Evolutionary conservation across 2,888 invertebrate species (phyloP).

Genomic region (Lasius fuliginosus): DNA sequence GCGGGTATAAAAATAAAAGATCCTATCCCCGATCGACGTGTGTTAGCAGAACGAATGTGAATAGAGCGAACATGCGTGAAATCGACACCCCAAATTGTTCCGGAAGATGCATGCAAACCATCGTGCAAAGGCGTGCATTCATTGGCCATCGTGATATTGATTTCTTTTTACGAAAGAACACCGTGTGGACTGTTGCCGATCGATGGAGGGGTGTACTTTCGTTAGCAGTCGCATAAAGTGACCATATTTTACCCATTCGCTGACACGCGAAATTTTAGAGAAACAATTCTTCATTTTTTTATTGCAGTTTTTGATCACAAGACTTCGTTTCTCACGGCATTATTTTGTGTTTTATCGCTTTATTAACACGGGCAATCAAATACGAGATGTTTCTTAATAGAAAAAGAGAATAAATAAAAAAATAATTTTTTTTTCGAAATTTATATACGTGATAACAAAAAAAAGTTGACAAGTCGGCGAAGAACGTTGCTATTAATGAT

Average conservation of each 20-base stretch:
- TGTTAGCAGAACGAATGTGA: conserved; percentile 9
- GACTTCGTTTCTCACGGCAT: not conserved
- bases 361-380: not conserved
- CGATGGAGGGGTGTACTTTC: conserved; percentile 12
- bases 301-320: not conserved
- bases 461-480: not conserved
- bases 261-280: not conserved
- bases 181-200: conserved; percentile 47
- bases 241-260: not conserved
- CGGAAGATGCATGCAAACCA: conserved; percentile 54
- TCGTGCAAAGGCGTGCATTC: conserved; percentile 30
- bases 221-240: not conserved
- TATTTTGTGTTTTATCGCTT: not conserved
- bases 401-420: not conserved
- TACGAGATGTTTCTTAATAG: not conserved
- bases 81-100: conserved; percentile 45
- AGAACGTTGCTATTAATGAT: not conserved
- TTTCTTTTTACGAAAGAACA: conserved; percentile 63
- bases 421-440: not conserved
- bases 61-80: conserved; percentile 51
- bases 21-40: conserved; percentile 1
- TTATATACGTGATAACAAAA: not conserved
- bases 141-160: conserved; percentile 66
- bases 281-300: not conserved
- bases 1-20: conserved; percentile 68